These are phyloP conservation scores for Microtus richardsoni DNA, from an alignment of 2,113 vertebrate species.

Conservation along the genomic window DNA sequence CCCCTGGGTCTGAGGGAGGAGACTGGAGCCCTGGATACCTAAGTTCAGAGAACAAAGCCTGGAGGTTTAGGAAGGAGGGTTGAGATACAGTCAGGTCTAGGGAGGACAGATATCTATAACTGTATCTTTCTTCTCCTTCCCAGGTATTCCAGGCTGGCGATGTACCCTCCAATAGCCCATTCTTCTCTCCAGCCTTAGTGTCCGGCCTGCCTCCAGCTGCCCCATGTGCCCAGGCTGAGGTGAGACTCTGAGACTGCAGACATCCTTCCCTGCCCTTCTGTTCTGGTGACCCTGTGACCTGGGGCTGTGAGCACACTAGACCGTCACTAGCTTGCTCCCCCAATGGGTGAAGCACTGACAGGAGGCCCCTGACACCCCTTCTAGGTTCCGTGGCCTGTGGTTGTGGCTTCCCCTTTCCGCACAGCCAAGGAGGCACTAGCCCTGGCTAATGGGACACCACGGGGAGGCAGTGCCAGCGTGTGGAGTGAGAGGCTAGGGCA, in stretches of 20 bases:
- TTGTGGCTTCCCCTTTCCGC: slow-evolving; percentile 87
- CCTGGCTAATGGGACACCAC: slow-evolving; percentile 89
- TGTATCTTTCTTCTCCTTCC: background rate
- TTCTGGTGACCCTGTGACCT: rapidly evolving
- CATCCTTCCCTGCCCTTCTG: rapidly evolving
- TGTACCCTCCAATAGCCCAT: slow-evolving; percentile 74
- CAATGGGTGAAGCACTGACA: rapidly evolving
- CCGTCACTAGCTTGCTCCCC: background rate
- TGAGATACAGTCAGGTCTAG: background rate
- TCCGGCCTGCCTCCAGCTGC: slow-evolving; percentile 88
- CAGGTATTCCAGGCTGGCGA: slow-evolving; percentile 90
- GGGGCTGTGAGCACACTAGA: background rate
- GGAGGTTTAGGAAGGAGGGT: background rate
- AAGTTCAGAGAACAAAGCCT: background rate
- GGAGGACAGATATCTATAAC: slow-evolving; percentile 68
- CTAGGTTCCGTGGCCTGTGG: slow-evolving; percentile 83
- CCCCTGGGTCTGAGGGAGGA: background rate
- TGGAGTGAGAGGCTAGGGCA: slow-evolving; percentile 94
- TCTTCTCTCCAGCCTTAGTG: slow-evolving; percentile 91
- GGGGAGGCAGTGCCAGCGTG: slow-evolving; percentile 90
- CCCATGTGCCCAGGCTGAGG: slow-evolving; percentile 84
- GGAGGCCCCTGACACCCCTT: background rate
- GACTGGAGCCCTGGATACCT: background rate
- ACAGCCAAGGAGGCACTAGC: slow-evolving; percentile 89
- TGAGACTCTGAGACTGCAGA: background rate